Conservation (phyloP, 2,888 invertebrate species). For the Hecatera dysodea region DNA sequence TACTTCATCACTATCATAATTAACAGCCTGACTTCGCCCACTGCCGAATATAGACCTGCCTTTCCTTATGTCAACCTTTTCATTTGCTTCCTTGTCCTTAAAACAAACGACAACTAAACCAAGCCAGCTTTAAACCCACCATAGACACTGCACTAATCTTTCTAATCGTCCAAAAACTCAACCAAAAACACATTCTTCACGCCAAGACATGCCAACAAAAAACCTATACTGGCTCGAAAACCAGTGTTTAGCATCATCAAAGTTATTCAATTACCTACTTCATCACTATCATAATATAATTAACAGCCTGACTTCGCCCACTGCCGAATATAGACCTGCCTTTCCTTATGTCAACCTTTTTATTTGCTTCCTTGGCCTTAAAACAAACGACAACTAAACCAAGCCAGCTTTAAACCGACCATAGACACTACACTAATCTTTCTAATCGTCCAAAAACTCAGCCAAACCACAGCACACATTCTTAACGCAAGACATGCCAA, state of each 20-base stretch:
- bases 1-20: no score
- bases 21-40: no score
- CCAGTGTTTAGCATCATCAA: conserved; percentile 76
- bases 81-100: background rate
- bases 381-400: conserved; percentile 4
- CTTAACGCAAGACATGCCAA: no score
- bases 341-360: no score
- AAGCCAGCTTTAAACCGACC: background rate
- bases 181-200: conserved; percentile 34
- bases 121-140: background rate
- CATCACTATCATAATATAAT: no score
- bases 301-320: no score
- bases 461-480: no score
- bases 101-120: conserved; percentile 5
- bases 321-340: no score
- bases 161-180: conserved; percentile 35
- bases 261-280: no score
- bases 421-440: conserved; percentile 16
- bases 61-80: background rate
- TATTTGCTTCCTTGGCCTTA: background rate
- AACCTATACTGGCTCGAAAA: conserved; percentile 59
- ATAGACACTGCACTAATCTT: conserved; percentile 28
- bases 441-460: no score
- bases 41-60: no score
- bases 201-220: conserved; percentile 63